Percentiles rank a stretch among this genome's conserved stretches.
Evolutionary conservation across 1,140 invertebrate genomes (phyloP).

Genomic region (Papilio dardanus): DNA sequence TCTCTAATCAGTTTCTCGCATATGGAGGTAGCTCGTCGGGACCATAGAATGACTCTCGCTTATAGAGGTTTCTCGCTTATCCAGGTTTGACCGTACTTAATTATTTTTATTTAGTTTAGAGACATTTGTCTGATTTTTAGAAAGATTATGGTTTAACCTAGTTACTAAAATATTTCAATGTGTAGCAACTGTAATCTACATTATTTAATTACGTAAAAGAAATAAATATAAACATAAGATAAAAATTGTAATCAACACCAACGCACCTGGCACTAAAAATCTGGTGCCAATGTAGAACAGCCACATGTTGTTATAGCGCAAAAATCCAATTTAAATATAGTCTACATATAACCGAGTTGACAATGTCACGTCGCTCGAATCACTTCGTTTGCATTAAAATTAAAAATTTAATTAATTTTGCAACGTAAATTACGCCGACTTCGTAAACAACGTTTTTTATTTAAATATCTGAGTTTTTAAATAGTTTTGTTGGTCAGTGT

Average conservation of each 20-base stretch:
- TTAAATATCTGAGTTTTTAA: background rate
- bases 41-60: too few relatives aligned
- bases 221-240: conserved; percentile 27
- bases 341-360: conserved; percentile 68
- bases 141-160: too few relatives aligned
- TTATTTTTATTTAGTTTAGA: too few relatives aligned
- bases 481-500: background rate
- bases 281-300: conserved; percentile 57
- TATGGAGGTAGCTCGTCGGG: too few relatives aligned
- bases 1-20: too few relatives aligned
- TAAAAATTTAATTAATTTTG: conserved; percentile 40
- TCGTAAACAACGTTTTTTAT: background rate
- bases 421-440: background rate
- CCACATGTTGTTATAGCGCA: conserved; percentile 53
- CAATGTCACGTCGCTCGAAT: conserved; percentile 68
- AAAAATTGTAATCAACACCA: background rate
- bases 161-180: too few relatives aligned
- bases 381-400: conserved; percentile 46
- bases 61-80: too few relatives aligned
- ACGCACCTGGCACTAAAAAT: conserved; percentile 38
- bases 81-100: too few relatives aligned
- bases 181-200: background rate
- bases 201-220: conserved; percentile 12
- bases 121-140: too few relatives aligned
- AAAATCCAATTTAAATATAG: conserved; percentile 79